These are phyloP conservation scores for Rhinolophus sinicus DNA, from an alignment of 2,113 vertebrate species.

Conservation along the genomic window DNA sequence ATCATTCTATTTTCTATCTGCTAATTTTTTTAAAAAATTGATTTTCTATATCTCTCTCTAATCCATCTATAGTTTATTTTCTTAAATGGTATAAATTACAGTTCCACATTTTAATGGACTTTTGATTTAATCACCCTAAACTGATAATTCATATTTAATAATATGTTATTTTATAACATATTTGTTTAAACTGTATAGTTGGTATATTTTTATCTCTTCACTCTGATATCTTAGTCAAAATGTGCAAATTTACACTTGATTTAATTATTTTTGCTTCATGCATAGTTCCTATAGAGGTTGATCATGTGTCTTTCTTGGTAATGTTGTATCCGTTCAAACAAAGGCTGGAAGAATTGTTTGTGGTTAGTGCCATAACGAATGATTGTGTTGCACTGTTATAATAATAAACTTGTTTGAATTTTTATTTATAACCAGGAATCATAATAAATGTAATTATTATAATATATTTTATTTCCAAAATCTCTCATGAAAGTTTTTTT, in stretches of 20 bases:
- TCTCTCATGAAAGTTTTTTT: background rate
- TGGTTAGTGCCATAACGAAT: background rate
- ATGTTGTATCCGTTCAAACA: background rate
- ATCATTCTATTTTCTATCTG: background rate
- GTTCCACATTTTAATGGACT: background rate
- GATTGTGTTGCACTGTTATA: background rate
- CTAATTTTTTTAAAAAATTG: background rate
- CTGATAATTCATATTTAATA: background rate
- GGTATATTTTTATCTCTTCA: background rate
- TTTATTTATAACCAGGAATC: background rate
- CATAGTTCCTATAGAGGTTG: background rate
- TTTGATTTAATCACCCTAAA: background rate
- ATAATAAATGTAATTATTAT: background rate
- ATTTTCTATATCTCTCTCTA: background rate
- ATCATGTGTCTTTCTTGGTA: background rate
- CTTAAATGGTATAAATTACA: background rate
- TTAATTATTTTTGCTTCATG: conserved; percentile 12
- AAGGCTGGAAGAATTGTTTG: background rate
- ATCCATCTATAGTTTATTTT: background rate
- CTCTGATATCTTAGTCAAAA: background rate
- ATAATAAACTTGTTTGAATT: background rate
- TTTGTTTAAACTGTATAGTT: background rate
- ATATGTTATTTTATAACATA: background rate
- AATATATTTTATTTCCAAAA: background rate
- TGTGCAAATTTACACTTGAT: background rate